Base-by-base conservation (phyloP, 2,113 vertebrate species). In the Triplophysa tibetana region DNA sequence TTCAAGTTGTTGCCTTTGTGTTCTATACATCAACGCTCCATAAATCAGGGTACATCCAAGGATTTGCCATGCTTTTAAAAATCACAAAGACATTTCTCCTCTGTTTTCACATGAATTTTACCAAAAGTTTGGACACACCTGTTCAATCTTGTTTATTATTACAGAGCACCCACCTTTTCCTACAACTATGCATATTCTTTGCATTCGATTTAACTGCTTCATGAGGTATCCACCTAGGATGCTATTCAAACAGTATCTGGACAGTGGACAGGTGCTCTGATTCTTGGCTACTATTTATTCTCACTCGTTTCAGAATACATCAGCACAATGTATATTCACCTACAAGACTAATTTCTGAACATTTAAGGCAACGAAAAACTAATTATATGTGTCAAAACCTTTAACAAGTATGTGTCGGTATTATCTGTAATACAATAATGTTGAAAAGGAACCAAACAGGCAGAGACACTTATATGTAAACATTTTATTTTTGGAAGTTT, bases 401-500 rank as follows among this genome's bases (percentile, higher is more conserved):
- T 21, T 21, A 21, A 58, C 43, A 2, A 1, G 41, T 24, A 24
- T 38, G 26, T n/a, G 11, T 72, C 12, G 21, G n/a, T 33, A 70
- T 52, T 4, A 70, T 26, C 14, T 29, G 14, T 19, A 72, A 74
- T 24, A 60, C 4, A 1, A 23, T 4, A n/a, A 4, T 14, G 26
- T 33, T 72, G 5, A 24, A 21, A 58, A 38, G 38, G n/a, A 72
- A 56, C 11, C 41, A 75, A 68, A 33, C 43, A 78, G 19, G 6
- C 77, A 17, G 6, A 29, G 61, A 9, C 62, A 8, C 14, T 61
- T 81, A 63, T 63, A 8, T 61, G 56, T 75, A 81, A 84, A 73
- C 67, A 19, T 43, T 80, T 84, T 81, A 64, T 75, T 84, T n/a
- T 74, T 78, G 64, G 63, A 79, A 75, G 64, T 75, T 84, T 24